Evolutionary conservation across 2,888 invertebrate species (phyloP), one percentile per base, ranked within the genome.

Genomic region (Eledona agricola): DNA sequence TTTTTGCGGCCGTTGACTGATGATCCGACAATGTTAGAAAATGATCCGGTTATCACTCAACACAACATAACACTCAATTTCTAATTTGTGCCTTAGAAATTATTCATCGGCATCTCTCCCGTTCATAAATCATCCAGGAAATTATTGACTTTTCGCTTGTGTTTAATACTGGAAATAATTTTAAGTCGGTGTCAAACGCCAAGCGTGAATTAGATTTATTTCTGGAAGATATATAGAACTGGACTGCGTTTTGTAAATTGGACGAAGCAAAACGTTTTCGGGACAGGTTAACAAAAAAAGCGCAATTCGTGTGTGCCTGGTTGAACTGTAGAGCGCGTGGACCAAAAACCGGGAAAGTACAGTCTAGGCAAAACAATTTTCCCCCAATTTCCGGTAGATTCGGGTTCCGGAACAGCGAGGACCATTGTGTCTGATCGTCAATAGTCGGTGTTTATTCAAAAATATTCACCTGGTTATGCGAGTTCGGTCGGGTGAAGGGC

Each of bases 401-500:
- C 20, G 42, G 15, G 20, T 42, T 42, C 20, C 20, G 11, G 29
- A 6, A 15, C 23, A 11, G 25, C 32, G 12, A 15, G 6, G 45
- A 25, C 16, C 34, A 45, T 45, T 45, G 45, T 45, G 32, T 46
- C 25, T 26, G 46, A 31, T 25, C 62, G 66, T 58, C 61, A 60
- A 62, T 63, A 59, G 56, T 51, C 20, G 34, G 43, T 52, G 45
- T 46, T 52, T 52, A 52, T 52, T 46, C 46, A 47, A 47, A 47
- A 47, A 40, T 43, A 40, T 34, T 34, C 52, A 52, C 52, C 52
- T 57, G 60, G 62, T 32, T 35, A 29, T 38, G 38, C 28, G 35
- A 35, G 35, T 47, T 37, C 79, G 78, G 79, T 78, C 77, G 78
- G 76, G 73, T 66, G 59, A 61, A 61, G 53, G 61, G 53, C 62